Conservation (phyloP, 2,888 invertebrate genomes). For the Xylophagus ater region DNA sequence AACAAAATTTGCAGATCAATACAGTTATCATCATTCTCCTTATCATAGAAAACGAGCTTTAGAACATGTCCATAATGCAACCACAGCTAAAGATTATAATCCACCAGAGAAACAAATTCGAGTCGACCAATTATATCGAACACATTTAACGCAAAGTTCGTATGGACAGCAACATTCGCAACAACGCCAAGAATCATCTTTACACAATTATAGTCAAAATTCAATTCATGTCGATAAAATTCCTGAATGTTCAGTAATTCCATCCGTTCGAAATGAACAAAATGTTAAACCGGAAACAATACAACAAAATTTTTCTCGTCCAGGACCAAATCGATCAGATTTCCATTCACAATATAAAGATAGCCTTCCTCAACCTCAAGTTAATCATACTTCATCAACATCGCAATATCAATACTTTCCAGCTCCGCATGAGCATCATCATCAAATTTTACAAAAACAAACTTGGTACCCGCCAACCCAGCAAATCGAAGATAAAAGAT, state of each 20-base stretch:
- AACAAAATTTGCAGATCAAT: too few relatives aligned
- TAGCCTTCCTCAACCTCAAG: too few relatives aligned
- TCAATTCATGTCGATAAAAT: too few relatives aligned
- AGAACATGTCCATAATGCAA: slow-evolving; percentile 18
- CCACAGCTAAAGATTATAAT: slow-evolving; percentile 4
- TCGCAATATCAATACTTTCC: slow-evolving; percentile 17
- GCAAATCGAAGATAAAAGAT: neutral
- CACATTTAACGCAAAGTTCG: slow-evolving; percentile 12
- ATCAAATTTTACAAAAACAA: neutral
- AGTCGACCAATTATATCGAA: slow-evolving; percentile 14
- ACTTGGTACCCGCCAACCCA: slow-evolving; percentile 8
- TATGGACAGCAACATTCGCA: slow-evolving; percentile 12
- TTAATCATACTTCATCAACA: slow-evolving; percentile 20
- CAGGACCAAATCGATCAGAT: too few relatives aligned
- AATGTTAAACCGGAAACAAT: slow-evolving; percentile 16
- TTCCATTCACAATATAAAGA: too few relatives aligned
- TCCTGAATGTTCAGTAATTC: too few relatives aligned
- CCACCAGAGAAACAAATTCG: slow-evolving; percentile 15
- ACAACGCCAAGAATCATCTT: neutral
- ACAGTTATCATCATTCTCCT: too few relatives aligned
- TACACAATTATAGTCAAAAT: slow-evolving; percentile 1
- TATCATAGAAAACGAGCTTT: slow-evolving; percentile 20
- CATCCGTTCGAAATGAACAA: slow-evolving; percentile 8
- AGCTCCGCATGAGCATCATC: slow-evolving; percentile 14
- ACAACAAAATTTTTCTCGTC: neutral